phyloP scores from a whole-genome alignment of 2,888 invertebrate species.

The Eupithecia exiguata region DNA sequence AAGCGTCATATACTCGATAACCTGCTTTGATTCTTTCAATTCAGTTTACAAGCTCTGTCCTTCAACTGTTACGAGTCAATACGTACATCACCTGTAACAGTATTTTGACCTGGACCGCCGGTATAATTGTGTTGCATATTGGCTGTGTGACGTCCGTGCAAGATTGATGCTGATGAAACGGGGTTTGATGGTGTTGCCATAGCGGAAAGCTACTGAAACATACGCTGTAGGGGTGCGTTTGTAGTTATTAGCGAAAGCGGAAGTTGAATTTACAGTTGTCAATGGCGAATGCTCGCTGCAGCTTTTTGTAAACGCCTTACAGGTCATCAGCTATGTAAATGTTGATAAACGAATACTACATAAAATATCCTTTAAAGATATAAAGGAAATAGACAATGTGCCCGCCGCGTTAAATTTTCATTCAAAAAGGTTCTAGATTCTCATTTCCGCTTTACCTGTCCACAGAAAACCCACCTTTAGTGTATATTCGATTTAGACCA shows the following conservation, averaged over 20 bases:
- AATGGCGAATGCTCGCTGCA: background rate
- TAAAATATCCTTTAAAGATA: background rate
- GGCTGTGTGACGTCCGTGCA: constrained; percentile 49
- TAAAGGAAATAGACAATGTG: background rate
- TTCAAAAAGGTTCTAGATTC: background rate
- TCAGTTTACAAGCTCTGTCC: constrained; percentile 2
- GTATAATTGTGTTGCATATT: constrained; percentile 53
- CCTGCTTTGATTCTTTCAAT: background rate
- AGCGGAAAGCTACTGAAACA: constrained; percentile 1
- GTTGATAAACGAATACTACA: background rate
- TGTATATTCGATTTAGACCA: background rate
- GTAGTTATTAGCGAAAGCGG: background rate
- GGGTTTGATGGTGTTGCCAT: constrained; percentile 35
- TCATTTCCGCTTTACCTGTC: background rate
- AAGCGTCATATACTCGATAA: background rate
- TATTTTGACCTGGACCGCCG: constrained; percentile 51
- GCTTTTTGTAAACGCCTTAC: background rate
- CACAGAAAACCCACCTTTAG: background rate
- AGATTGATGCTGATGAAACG: constrained; percentile 52
- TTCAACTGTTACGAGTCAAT: constrained; percentile 3
- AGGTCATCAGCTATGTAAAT: background rate
- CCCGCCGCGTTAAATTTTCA: background rate
- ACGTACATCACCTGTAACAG: constrained; percentile 19
- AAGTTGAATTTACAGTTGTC: background rate
- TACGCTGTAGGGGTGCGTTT: background rate